These are phyloP conservation scores for Anastrepha ludens DNA, from an alignment of 1,140 invertebrate species.

Conservation along the genomic window DNA sequence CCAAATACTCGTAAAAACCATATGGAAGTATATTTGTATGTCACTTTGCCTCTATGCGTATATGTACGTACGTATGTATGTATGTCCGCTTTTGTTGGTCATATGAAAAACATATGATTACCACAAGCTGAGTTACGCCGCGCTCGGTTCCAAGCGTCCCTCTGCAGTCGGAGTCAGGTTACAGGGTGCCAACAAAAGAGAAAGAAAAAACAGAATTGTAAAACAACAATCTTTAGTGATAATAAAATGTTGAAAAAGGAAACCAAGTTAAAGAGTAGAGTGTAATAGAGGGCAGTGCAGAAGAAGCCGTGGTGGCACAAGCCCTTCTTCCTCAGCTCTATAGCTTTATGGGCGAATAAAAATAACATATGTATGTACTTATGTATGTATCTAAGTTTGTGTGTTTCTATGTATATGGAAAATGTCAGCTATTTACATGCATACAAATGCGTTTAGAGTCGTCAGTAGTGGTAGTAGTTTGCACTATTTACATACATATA, in stretches of 20 bases:
- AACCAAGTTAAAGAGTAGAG: constrained; percentile 17
- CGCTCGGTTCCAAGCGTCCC: background rate
- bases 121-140: constrained; percentile 30
- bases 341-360: too few relatives aligned
- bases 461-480: too few relatives aligned
- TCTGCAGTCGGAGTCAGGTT: background rate
- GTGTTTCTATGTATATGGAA: too few relatives aligned
- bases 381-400: too few relatives aligned
- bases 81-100: constrained; percentile 9
- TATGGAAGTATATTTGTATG: constrained; percentile 37
- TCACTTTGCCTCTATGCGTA: background rate
- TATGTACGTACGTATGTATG: background rate
- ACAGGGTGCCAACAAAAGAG: constrained; percentile 29
- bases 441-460: too few relatives aligned
- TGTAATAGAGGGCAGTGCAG: background rate
- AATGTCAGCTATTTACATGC: too few relatives aligned
- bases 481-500: too few relatives aligned
- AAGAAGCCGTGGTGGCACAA: constrained; percentile 3
- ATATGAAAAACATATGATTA: constrained; percentile 53
- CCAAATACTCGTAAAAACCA: constrained; percentile 38
- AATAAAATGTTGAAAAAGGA: constrained; percentile 39
- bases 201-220: background rate
- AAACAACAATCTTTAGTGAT: constrained; percentile 25
- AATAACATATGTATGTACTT: too few relatives aligned
- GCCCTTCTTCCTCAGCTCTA: background rate